Evolutionary conservation across 2,797 vertebrate species (phyloP), one percentile per base, ranked within the genome.

Genomic region (Brachyalestes nurse): DNA sequence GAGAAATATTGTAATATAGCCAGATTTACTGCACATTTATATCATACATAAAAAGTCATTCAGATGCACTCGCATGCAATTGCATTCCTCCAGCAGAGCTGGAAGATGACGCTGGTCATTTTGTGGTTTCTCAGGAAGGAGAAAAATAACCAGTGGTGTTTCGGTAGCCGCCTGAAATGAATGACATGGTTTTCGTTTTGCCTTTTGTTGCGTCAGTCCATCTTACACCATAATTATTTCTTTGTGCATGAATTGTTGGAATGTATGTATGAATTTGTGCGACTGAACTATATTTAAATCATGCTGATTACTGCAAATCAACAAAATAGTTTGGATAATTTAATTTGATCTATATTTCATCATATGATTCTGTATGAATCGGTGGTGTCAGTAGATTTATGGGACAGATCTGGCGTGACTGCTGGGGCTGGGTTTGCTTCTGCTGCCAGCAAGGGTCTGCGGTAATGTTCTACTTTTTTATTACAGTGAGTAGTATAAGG

Each of bases 81-180:
- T 12, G 16, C 21, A 28, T 72, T 47, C 42, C 49, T 42, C 58
- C 2, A 10, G n/a, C 53, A 47, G 45, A 70, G 34, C 55, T 70
- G 13, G 64, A 34, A 67, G 23, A 66, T 10, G 60, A 40, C n/a
- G 58, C 57, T 72, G 80, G 78, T 78, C 51, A 60, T 80, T 77
- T 73, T 72, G 78, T 80, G 78, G 69, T 61, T 65, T 17, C 19
- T 61, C 60, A 6, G 49, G 7, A 17, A 25, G 58, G 28, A 28
- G 19, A 8, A 58, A 23, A 38, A 49, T 25, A 64, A 34, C 14
- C 53, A 74, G 23, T 2, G 23, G 58, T 19, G 23, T 58, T 78
- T 40, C 76, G 14, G 19, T 64, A 76, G 55, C 45, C 25, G 14
- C 13, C 47, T 73, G 57, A 65, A 79, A 58, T 72, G 16, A 53